Conservation (phyloP, 1,140 invertebrate species). For the Eumaeus atala region DNA sequence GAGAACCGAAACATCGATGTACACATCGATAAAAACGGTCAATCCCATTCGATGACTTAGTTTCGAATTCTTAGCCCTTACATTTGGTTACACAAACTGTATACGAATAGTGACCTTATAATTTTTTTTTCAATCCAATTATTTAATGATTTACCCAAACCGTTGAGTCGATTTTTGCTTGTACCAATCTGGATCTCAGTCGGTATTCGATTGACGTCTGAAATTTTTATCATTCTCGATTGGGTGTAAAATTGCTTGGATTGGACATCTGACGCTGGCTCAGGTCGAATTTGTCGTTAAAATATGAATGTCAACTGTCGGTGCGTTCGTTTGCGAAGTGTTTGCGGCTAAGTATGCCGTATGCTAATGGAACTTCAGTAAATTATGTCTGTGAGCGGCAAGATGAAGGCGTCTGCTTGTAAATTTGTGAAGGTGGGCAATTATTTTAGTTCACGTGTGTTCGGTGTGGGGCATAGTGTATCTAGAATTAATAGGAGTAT, state of each 20-base stretch:
- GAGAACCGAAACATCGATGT: constrained; percentile 52
- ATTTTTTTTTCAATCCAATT: constrained; percentile 49
- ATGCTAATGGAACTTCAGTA: constrained; percentile 56
- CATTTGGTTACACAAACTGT: constrained; percentile 51
- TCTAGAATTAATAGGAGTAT: constrained; percentile 14
- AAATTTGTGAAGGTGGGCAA: constrained; percentile 42
- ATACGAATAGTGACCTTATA: constrained; percentile 48
- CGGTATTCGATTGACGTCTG: constrained; percentile 52
- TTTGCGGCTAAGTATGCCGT: constrained; percentile 39
- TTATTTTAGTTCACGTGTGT: constrained; percentile 21
- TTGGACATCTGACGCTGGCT: constrained; percentile 45
- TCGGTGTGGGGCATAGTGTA: constrained; percentile 15
- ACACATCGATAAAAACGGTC: constrained; percentile 44
- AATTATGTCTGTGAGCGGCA: constrained; percentile 56
- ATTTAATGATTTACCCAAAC: constrained; percentile 27
- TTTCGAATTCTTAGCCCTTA: constrained; percentile 52
- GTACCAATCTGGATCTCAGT: constrained; percentile 28
- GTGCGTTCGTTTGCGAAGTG: constrained; percentile 43
- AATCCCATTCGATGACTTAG: constrained; percentile 35
- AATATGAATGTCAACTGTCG: constrained; percentile 63
- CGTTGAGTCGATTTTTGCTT: constrained; percentile 43
- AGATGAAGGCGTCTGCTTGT: constrained; percentile 55
- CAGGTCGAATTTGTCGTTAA: constrained; percentile 55
- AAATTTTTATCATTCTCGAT: constrained; percentile 65
- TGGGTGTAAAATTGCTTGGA: constrained; percentile 68